Evolutionary conservation across 2,113 vertebrate genomes (phyloP).

Genomic region (Anolis carolinensis): DNA sequence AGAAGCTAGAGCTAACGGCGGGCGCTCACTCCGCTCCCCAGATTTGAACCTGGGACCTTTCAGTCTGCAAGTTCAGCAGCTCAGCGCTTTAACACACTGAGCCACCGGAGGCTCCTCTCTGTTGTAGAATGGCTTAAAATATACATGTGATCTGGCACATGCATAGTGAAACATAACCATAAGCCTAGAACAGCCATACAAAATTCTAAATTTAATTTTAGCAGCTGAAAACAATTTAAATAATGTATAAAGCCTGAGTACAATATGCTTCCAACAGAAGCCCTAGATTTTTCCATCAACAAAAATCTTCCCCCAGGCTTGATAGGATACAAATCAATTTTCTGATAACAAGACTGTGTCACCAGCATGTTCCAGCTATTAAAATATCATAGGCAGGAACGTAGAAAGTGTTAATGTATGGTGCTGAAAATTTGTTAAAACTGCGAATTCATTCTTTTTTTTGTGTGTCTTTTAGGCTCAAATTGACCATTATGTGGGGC

Average conservation of each 20-base stretch:
- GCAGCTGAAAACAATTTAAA: no score
- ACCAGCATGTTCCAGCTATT: background rate
- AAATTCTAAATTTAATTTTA: background rate
- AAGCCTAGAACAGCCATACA: background rate
- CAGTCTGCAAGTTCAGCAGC: no score
- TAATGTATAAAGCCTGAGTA: background rate
- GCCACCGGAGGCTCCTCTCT: no score
- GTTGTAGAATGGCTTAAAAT: background rate
- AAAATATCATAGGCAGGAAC: background rate
- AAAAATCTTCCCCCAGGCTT: background rate
- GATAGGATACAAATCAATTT: background rate
- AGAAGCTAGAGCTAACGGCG: no score
- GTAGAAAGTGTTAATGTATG: background rate
- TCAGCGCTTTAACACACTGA: no score
- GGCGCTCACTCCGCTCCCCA: no score
- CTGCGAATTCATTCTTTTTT: background rate
- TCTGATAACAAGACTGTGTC: background rate
- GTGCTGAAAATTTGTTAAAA: background rate
- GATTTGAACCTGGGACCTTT: no score
- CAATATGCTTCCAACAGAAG: background rate
- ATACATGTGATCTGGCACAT: background rate
- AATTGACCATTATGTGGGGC: slow-evolving; percentile 90
- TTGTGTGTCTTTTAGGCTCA: slow-evolving; percentile 81
- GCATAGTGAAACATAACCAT: background rate
- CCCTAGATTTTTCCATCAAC: background rate